These are phyloP conservation scores for Athetis lepigone DNA, from an alignment of 2,888 invertebrate genomes.

Conservation along the genomic window DNA sequence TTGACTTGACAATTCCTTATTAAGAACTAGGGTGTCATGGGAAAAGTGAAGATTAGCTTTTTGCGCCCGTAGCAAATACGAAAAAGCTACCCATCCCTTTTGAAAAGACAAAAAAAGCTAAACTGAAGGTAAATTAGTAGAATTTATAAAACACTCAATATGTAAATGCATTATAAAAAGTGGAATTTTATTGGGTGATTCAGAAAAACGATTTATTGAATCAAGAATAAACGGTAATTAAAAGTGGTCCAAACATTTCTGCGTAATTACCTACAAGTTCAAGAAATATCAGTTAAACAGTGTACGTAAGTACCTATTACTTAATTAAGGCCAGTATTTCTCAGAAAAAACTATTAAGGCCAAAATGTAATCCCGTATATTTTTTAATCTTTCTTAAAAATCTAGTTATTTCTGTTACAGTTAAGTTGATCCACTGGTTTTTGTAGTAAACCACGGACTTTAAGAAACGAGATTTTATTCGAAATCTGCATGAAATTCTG, in stretches of 20 bases:
- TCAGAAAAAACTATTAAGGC: slow-evolving; percentile 61
- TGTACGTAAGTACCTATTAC: slow-evolving; percentile 59
- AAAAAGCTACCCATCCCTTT: not conserved
- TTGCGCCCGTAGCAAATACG: not conserved
- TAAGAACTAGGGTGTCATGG: slow-evolving; percentile 8
- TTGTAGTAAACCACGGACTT: slow-evolving; percentile 31
- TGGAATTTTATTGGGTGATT: slow-evolving; percentile 38
- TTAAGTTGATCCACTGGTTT: slow-evolving; percentile 45
- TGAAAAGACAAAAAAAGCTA: too few species aligned
- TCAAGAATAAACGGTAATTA: slow-evolving; percentile 48
- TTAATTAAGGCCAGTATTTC: slow-evolving; percentile 68
- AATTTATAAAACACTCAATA: slow-evolving; percentile 22
- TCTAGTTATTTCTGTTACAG: slow-evolving; percentile 56
- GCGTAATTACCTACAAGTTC: slow-evolving; percentile 53
- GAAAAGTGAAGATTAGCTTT: slow-evolving; percentile 4
- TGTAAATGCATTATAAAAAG: slow-evolving; percentile 30
- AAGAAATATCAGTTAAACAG: slow-evolving; percentile 57
- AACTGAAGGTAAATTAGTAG: not conserved
- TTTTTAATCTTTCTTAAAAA: slow-evolving; percentile 65
- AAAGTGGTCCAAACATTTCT: slow-evolving; percentile 52
- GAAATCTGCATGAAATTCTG: not conserved
- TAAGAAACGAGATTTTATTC: slow-evolving; percentile 17
- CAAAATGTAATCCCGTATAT: slow-evolving; percentile 56
- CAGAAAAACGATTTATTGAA: slow-evolving; percentile 23
- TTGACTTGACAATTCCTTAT: slow-evolving; percentile 23